phyloP scores from a whole-genome alignment of 30 jellyfish, hydroid and myxozoan genomes.

The Catostylus mosaicus region DNA sequence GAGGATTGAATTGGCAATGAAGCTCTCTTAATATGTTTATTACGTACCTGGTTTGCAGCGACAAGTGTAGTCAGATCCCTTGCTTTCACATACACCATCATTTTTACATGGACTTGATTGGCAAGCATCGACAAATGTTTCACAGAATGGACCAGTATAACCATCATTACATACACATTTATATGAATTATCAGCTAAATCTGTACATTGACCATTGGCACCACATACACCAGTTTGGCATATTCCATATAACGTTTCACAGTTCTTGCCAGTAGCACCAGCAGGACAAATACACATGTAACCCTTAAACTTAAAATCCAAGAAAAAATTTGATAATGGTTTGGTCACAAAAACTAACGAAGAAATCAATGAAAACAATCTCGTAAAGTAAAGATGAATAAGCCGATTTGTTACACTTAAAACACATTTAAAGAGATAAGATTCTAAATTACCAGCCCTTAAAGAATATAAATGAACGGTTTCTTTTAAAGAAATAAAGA shows the following conservation, averaged over 20 bases:
- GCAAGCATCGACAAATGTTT: conserved; percentile 78
- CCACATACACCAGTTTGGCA: conserved; percentile 83
- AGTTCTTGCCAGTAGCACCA: conserved; percentile 86
- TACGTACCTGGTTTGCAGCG: conserved; percentile 73
- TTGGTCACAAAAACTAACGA: background rate
- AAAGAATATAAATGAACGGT: too few species aligned
- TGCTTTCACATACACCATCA: conserved; percentile 74
- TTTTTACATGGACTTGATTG: conserved; percentile 80
- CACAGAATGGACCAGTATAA: conserved; percentile 90
- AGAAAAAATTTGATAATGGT: too few species aligned
- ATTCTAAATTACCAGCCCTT: too few species aligned
- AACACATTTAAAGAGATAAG: too few species aligned
- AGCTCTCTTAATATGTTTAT: too few species aligned
- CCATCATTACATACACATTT: conserved; percentile 89
- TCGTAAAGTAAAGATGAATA: too few species aligned
- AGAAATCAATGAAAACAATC: too few species aligned
- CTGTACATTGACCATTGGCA: conserved; percentile 72
- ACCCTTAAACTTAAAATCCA: conserved; percentile 66
- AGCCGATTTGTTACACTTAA: too few species aligned
- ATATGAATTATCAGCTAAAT: conserved; percentile 73
- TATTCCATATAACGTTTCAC: conserved; percentile 66
- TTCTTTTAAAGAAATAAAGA: too few species aligned
- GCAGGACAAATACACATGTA: conserved; percentile 86
- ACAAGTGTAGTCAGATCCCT: conserved; percentile 63
- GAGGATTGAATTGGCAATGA: too few species aligned